Base-by-base conservation (phyloP, 2,888 invertebrate genomes). In the Pristionchus japonicus region DNA sequence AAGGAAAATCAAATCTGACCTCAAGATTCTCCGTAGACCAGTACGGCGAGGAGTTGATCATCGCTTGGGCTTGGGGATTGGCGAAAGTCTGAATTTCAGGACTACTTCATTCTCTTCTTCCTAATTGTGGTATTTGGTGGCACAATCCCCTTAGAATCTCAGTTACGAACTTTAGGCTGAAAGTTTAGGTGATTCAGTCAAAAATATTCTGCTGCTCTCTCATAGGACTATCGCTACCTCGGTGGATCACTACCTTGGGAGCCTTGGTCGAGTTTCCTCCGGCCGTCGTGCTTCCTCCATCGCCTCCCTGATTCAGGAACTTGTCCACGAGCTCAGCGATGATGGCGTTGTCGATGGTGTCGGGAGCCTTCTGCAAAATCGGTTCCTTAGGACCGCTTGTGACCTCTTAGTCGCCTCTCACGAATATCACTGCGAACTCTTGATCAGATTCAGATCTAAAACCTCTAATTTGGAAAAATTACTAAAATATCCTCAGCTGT, bases 241-340 rank as follows among this genome's bases (percentile, higher is more conserved):
- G n/a, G 1, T 34, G 9, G 3, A 47, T n/a, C n/a, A 17, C 3
- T 77, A 84, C 67, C 67, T 61, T 67, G 27, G 85, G 85, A 34
- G 85, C 43, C 11, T 64, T 43, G n/a, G 85, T 86, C 7, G 47
- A 17, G 0, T 23, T 23, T 23, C 31, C 57, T 20, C 13, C 57
- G 20, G 84, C 40, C 4, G n/a, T 7, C 37, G 91, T 93, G 89
- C 93, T 93, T 4, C 43, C 77, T 3, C 77, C 77, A 89, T 94
- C 94, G 1, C 43, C 77, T 3, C 77, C 77, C 27, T 77, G 77
- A 27, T 77, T 77, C 87, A 94, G 89, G 90, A 94, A 94, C 47
- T 91, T 90, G 86, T 93, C 92, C 20, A 94, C 93, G 61, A 94
- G 91, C 67, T 91, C 90, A 82, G 92, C 92, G 83, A 94, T 94